These are phyloP conservation scores for Pedetes capensis DNA, from an alignment of 2,113 vertebrate genomes.

Conservation along the genomic window DNA sequence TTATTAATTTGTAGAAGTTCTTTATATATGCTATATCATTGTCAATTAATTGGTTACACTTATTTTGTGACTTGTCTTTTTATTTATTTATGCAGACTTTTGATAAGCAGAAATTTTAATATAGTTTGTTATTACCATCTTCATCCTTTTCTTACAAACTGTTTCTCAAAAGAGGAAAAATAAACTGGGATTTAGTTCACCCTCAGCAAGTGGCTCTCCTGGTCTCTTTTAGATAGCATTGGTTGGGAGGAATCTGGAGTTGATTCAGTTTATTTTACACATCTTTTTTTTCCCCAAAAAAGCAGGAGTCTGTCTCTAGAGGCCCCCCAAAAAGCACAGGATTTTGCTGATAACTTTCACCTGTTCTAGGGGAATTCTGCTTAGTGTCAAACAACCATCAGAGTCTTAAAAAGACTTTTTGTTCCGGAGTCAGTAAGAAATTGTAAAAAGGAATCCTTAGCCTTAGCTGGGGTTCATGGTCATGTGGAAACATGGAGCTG, in stretches of 20 bases:
- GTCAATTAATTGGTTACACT: not conserved
- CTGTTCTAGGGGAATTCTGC: slow-evolving; percentile 66
- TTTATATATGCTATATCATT: not conserved
- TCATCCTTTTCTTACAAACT: slow-evolving; percentile 4
- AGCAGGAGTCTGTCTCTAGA: slow-evolving; percentile 64
- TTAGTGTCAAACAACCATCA: slow-evolving; percentile 58
- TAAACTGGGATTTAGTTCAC: slow-evolving; percentile 9
- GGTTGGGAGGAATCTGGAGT: slow-evolving; percentile 68
- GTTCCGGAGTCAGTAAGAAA: slow-evolving; percentile 7
- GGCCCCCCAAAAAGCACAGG: slow-evolving; percentile 55
- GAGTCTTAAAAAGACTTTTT: slow-evolving; percentile 20
- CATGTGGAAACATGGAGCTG: not conserved
- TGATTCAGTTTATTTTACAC: slow-evolving; percentile 69
- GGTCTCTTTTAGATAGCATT: not conserved
- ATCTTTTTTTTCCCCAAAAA: slow-evolving; percentile 1
- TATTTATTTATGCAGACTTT: not conserved
- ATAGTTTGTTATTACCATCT: not conserved
- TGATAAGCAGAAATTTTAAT: not conserved
- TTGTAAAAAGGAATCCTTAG: slow-evolving; percentile 18
- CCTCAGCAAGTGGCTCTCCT: not conserved
- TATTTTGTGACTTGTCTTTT: not conserved
- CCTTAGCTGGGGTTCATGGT: not conserved
- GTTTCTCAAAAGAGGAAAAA: not conserved
- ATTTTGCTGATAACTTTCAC: slow-evolving; percentile 75
- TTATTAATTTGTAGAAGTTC: not conserved